Conservation (phyloP, 2,797 vertebrate genomes). For the Parauchenoglanis punctatus region DNA sequence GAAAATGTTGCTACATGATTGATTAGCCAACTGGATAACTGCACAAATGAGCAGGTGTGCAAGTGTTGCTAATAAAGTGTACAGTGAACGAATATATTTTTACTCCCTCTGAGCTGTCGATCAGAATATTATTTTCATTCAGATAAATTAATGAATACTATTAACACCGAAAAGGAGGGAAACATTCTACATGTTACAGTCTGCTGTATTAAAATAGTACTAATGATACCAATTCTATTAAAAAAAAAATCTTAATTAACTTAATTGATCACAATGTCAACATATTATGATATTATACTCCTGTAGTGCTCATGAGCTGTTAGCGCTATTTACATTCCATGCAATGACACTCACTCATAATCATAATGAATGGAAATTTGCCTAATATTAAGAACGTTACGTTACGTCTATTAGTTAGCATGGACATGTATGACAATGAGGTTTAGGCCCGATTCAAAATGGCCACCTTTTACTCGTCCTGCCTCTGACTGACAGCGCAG, state of each 20-base stretch:
- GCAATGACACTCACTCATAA: not conserved
- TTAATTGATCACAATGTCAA: no score
- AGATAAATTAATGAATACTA: no score
- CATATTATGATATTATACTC: not conserved
- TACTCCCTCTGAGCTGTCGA: no score
- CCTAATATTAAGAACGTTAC: conserved; percentile 9
- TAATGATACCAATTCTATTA: not conserved
- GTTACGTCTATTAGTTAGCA: not conserved
- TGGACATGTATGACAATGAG: not conserved
- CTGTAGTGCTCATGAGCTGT: not conserved
- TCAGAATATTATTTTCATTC: no score
- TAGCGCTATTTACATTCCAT: conserved; percentile 2
- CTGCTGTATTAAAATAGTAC: not conserved
- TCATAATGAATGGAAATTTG: conserved; percentile 20
- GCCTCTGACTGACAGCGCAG: conserved; percentile 51
- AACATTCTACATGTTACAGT: not conserved
- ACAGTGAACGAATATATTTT: no score
- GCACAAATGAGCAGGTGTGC: no score
- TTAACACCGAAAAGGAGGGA: no score
- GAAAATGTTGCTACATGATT: not conserved
- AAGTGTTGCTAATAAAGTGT: no score
- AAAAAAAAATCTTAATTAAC: no score
- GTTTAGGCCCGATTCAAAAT: conserved; percentile 47
- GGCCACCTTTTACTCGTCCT: conserved; percentile 44
- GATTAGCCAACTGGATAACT: not conserved